A percentile compares a stretch with the other conserved stretches of the same genome.
Evolutionary conservation across 2,888 invertebrate species (phyloP).

Genomic region (Drosophila mayaguana): DNA sequence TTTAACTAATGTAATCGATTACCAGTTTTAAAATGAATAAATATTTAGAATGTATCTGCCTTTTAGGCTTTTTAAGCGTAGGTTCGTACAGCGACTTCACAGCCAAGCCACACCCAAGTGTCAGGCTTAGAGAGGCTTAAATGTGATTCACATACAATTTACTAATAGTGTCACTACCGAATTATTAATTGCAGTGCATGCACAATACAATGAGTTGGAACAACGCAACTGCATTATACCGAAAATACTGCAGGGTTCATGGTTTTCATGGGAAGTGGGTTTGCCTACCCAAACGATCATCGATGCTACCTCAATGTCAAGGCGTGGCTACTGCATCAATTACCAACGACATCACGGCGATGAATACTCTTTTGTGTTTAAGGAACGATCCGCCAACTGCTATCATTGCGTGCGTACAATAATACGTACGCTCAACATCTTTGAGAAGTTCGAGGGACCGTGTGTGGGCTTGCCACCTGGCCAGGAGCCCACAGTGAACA

Average conservation of each 20-base stretch:
- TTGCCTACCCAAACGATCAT: conserved; percentile 92
- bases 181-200: conserved; percentile 42
- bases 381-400: conserved; percentile 87
- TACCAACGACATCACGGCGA: conserved; percentile 90
- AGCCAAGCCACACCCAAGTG: conserved; percentile 76
- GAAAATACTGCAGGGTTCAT: conserved; percentile 91
- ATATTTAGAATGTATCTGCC: conserved; percentile 42
- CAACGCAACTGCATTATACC: conserved; percentile 90
- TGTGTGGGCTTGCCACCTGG: conserved; percentile 90
- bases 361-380: conserved; percentile 94
- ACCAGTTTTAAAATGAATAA: conserved; percentile 43
- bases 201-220: conserved; percentile 69
- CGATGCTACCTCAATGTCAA: conserved; percentile 92
- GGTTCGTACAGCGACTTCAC: conserved; percentile 55
- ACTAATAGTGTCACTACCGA: not conserved
- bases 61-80: conserved; percentile 41
- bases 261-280: conserved; percentile 97
- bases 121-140: conserved; percentile 33
- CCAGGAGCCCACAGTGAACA: conserved; percentile 90
- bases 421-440: conserved; percentile 93
- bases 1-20: conserved; percentile 25
- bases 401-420: conserved; percentile 94
- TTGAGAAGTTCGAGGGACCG: conserved; percentile 94
- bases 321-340: conserved; percentile 90
- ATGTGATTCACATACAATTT: conserved; percentile 60